Percentiles rank a stretch among this genome's conserved stretches.
Conservation (phyloP, 1,140 invertebrate genomes). For the Potamilus streckersoni region DNA sequence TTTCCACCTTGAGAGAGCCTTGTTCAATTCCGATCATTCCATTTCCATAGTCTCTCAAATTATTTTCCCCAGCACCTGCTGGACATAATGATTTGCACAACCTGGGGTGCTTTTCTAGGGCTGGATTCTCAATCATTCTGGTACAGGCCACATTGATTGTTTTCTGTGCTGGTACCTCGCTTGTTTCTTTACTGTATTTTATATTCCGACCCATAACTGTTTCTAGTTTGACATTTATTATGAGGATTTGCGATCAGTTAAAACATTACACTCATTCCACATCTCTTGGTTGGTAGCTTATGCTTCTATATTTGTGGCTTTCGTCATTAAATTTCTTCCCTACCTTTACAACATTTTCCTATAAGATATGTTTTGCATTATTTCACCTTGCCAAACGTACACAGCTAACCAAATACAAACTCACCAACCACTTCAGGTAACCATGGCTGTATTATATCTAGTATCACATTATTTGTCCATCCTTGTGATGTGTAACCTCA, state of each 20-base stretch:
- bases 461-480: background rate
- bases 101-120: background rate
- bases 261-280: no score
- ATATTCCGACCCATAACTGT: background rate
- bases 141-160: background rate
- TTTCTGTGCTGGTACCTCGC: no score
- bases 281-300: no score
- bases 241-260: no score
- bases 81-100: no score
- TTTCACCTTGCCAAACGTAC: no score
- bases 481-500: background rate
- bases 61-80: background rate
- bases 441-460: no score
- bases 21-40: background rate
- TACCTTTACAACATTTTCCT: no score
- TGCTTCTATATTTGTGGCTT: no score
- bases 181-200: background rate
- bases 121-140: background rate
- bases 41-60: background rate
- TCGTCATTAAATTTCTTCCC: no score
- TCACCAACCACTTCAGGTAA: background rate
- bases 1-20: background rate
- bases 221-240: background rate
- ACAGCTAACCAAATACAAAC: constrained; percentile 1
- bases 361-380: no score